Conservation (phyloP, 2,888 invertebrate species). For the Agelastica alni region DNA sequence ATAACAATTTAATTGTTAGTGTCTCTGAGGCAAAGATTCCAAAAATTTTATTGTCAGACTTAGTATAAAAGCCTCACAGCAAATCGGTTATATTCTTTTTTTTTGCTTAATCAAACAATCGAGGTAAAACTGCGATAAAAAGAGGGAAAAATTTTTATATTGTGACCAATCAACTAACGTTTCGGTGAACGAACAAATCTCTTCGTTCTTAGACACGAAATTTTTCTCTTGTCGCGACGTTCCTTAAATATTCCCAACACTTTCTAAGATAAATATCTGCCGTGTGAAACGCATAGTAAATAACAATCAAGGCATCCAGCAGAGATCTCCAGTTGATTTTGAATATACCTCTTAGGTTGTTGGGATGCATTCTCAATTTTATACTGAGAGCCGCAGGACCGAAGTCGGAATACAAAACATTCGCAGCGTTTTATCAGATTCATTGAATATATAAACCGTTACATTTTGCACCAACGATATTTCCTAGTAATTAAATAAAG, state of each 20-base stretch:
- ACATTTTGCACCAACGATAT: no score
- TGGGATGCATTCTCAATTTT: conserved; percentile 22
- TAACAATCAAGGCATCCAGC: conserved; percentile 27
- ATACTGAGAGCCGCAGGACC: conserved; percentile 4
- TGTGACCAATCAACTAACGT: conserved; percentile 20
- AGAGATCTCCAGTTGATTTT: conserved; percentile 27
- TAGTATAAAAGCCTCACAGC: no score
- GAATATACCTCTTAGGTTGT: conserved; percentile 25
- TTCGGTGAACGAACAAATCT: conserved; percentile 18
- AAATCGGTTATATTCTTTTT: no score
- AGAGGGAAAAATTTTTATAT: no score
- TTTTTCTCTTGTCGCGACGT: conserved; percentile 20
- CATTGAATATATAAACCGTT: no score
- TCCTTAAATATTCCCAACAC: conserved; percentile 25
- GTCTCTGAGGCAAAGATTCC: no score
- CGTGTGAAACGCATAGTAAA: conserved; percentile 31
- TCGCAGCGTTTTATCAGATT: no score
- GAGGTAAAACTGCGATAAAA: no score
- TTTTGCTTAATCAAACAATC: no score
- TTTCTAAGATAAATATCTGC: conserved; percentile 25
- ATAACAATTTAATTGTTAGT: no score
- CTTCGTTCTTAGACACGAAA: conserved; percentile 11
- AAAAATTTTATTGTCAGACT: no score
- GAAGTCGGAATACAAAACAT: conserved; percentile 3
- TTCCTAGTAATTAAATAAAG: no score